Percentiles rank a stretch among this genome's conserved stretches.
Conservation (phyloP, 2,888 invertebrate species). For the Chromoteleia sp. region DNA sequence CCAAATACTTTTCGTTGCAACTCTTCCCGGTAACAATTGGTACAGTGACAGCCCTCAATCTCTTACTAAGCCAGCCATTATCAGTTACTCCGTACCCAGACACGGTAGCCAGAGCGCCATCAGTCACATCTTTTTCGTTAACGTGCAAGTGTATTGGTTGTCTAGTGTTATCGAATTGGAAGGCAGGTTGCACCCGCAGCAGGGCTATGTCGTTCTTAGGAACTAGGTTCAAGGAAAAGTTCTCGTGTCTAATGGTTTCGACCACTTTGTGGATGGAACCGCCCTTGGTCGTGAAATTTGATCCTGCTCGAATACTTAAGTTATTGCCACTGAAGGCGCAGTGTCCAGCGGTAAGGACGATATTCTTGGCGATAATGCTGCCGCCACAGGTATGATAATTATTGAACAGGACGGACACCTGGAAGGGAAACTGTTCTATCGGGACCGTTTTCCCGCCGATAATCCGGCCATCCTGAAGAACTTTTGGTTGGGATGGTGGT, state of each 20-base stretch:
- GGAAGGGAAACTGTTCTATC: slow-evolving; percentile 57
- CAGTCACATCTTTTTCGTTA: slow-evolving; percentile 34
- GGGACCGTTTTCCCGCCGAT: slow-evolving; percentile 49
- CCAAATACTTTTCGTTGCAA: slow-evolving; percentile 84
- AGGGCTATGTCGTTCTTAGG: slow-evolving; percentile 65
- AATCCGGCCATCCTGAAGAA: slow-evolving; percentile 38
- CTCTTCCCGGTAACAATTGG: slow-evolving; percentile 85
- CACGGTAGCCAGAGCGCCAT: slow-evolving; percentile 44
- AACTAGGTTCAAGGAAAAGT: slow-evolving; percentile 1
- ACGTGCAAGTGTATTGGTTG: slow-evolving; percentile 39
- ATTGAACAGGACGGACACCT: slow-evolving; percentile 41
- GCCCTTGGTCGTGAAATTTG: slow-evolving; percentile 33
- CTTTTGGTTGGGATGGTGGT: slow-evolving; percentile 3
- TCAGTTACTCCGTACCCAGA: slow-evolving; percentile 63
- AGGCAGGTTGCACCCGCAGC: slow-evolving; percentile 54
- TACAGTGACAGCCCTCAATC: slow-evolving; percentile 84
- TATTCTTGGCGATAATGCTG: slow-evolving; percentile 46
- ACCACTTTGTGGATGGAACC: slow-evolving; percentile 53
- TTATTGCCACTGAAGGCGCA: slow-evolving; percentile 11
- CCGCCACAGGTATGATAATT: slow-evolving; percentile 50
- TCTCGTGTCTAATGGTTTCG: slow-evolving; percentile 31
- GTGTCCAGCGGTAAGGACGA: slow-evolving; percentile 61
- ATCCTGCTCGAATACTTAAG: slow-evolving; percentile 43
- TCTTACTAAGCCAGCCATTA: slow-evolving; percentile 24
- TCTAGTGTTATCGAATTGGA: slow-evolving; percentile 44